A percentile compares a stretch with the other conserved stretches of the same genome.
Conservation (phyloP, 2,113 vertebrate species). For the Synodontis membranacea region DNA sequence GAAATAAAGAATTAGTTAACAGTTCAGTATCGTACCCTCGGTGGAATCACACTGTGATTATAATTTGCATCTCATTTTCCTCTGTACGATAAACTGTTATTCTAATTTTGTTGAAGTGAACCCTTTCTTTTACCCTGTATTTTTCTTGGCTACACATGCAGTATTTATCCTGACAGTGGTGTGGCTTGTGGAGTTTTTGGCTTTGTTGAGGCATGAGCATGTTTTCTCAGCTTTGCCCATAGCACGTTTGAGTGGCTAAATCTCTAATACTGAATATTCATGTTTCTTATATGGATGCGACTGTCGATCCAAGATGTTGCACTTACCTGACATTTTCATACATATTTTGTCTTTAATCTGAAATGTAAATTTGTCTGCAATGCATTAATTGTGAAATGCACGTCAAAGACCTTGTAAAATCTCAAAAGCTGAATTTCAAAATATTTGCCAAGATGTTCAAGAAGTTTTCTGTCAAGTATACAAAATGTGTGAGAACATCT, state of each 20-base stretch:
- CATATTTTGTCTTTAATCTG: background rate
- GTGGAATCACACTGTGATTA: background rate
- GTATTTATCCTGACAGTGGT: background rate
- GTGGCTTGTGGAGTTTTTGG: background rate
- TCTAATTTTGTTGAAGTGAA: background rate
- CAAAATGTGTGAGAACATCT: conserved; percentile 1
- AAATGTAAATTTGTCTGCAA: background rate
- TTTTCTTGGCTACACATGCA: background rate
- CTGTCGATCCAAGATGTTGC: background rate
- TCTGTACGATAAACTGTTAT: background rate
- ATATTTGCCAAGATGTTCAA: background rate
- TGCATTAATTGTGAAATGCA: background rate
- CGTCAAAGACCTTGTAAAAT: background rate
- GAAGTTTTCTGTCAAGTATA: background rate
- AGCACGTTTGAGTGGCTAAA: too few species aligned
- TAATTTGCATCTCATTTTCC: background rate
- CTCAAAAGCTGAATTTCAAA: background rate
- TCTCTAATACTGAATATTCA: background rate
- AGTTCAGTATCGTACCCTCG: background rate
- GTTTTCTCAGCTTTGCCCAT: background rate
- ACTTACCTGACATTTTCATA: background rate
- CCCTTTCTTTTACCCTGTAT: too few species aligned
- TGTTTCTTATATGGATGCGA: background rate
- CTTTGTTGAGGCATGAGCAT: background rate
- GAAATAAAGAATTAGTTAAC: background rate